phyloP scores from a whole-genome alignment of 1,140 invertebrate genomes.

The Dendrolimus punctatus region DNA sequence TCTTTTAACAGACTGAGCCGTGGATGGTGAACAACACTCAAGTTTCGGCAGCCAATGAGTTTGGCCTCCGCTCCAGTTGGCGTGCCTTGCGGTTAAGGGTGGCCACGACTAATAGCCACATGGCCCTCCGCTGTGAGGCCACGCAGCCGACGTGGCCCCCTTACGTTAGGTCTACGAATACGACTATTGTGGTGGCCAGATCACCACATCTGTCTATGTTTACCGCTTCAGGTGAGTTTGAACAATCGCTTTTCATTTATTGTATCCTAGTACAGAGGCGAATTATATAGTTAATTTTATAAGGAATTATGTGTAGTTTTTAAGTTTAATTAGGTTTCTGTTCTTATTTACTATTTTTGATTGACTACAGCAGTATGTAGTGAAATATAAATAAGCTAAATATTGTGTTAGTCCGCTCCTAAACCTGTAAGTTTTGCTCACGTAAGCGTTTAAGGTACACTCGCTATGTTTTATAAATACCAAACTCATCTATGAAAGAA shows the following conservation, averaged over 20 bases:
- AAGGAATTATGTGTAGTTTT: too few species aligned
- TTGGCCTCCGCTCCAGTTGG: conserved; percentile 46
- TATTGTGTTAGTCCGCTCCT: too few species aligned
- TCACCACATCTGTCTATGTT: conserved; percentile 58
- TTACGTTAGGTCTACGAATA: conserved; percentile 37
- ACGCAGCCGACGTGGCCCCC: conserved; percentile 45
- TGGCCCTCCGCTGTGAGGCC: conserved; percentile 44
- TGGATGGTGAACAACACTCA: conserved; percentile 50
- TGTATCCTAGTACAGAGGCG: not conserved
- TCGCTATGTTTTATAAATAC: too few species aligned
- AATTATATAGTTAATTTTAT: not conserved
- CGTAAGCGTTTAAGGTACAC: too few species aligned
- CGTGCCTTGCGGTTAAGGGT: conserved; percentile 33
- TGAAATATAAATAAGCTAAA: too few species aligned
- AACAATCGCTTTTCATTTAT: not conserved
- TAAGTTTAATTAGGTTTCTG: too few species aligned
- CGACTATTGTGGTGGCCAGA: conserved; percentile 35
- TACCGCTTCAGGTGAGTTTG: conserved; percentile 45
- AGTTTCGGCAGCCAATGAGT: conserved; percentile 36
- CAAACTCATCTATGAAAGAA: too few species aligned
- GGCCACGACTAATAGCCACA: conserved; percentile 23
- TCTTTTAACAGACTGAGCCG: conserved; percentile 31
- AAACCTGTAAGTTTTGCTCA: too few species aligned
- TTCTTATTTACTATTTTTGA: too few species aligned
- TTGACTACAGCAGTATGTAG: too few species aligned